Percentiles rank a stretch among this genome's conserved stretches.
Conservation (phyloP, 2,888 invertebrate genomes). For the Furcula furcula region DNA sequence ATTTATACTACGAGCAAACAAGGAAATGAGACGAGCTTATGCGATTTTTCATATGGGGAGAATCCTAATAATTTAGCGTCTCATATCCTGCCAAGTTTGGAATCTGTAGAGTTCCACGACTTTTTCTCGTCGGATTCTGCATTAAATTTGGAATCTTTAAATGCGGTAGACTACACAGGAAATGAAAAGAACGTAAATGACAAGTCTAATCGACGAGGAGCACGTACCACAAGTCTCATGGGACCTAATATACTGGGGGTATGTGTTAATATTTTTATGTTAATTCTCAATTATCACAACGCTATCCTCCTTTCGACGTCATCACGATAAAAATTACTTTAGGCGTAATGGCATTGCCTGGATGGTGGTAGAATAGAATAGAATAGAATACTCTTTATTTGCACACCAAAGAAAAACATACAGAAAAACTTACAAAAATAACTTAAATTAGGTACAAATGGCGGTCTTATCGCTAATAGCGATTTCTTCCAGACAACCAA, state of each 20-base stretch:
- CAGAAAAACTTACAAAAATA: no score
- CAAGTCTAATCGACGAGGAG: slow-evolving; percentile 41
- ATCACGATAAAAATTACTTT: no score
- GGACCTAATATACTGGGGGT: slow-evolving; percentile 35
- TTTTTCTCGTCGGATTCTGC: slow-evolving; percentile 44
- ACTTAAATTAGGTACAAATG: no score
- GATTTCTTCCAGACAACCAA: no score
- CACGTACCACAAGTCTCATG: slow-evolving; percentile 42
- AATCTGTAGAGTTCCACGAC: slow-evolving; percentile 53
- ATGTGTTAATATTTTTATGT: no score
- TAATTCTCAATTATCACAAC: no score
- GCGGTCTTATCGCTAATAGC: no score
- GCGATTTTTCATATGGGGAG: slow-evolving; percentile 64
- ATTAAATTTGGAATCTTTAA: slow-evolving; percentile 44
- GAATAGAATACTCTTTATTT: no score
- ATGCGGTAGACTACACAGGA: slow-evolving; percentile 31
- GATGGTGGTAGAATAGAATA: no score
- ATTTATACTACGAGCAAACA: slow-evolving; percentile 39
- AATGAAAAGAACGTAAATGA: slow-evolving; percentile 32
- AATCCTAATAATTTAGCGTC: slow-evolving; percentile 45
- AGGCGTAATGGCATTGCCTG: no score
- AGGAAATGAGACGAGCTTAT: slow-evolving; percentile 49
- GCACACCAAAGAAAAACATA: no score
- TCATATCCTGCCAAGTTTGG: slow-evolving; percentile 41
- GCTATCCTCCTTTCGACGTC: no score